Evolutionary conservation across 1,140 invertebrate species (phyloP), one percentile per base, ranked within the genome.

Genomic region (Arion vulgaris): DNA sequence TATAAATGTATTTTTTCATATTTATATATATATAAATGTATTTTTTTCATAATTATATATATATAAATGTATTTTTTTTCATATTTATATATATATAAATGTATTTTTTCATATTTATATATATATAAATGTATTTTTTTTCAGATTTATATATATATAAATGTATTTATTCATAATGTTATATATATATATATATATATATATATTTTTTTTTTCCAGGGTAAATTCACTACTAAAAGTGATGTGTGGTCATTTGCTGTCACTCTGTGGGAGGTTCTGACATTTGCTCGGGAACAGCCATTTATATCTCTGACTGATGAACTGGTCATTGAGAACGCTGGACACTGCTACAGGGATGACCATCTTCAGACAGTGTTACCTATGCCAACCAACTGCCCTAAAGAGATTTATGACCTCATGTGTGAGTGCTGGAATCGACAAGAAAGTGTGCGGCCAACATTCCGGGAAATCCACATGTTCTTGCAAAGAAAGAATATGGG

Each of bases 361-460:
- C 84, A 86, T 68, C 88, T 80, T 4, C 79, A 85, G 75, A 77
- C 81, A 26, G 84, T 85, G 15, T 85, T 92, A 23, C 86, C 90
- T 0, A 88, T 89, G 81, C 92, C 92, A 2, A 57, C 85, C 13
- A 88, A 89, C 74, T 92, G 91, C 85, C 90, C 91, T 23, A 89
- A 90, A 83, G 91, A 92, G 83, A 91, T 92, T 69, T 98, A 97
- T 92, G 97, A 98, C 91, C 92, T 99, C 84, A 98, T 98, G 96
- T 94, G 95, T 83, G 96, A 98, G 90, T 98, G 97, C 91, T 99
- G 97, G 97, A 96, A 97, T 88, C 94, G 96, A 38, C 95, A 96
- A 88, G 96, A 91, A 38, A 85, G 86, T 45, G 88, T 88, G 81
- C 94, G 97, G n/a, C 97, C 97, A 28, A 95, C 95, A 82, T 98